Percentiles rank a stretch among this genome's conserved stretches.
Evolutionary conservation across 2,888 invertebrate genomes (phyloP).

Genomic region (Cantharis flavilabris): DNA sequence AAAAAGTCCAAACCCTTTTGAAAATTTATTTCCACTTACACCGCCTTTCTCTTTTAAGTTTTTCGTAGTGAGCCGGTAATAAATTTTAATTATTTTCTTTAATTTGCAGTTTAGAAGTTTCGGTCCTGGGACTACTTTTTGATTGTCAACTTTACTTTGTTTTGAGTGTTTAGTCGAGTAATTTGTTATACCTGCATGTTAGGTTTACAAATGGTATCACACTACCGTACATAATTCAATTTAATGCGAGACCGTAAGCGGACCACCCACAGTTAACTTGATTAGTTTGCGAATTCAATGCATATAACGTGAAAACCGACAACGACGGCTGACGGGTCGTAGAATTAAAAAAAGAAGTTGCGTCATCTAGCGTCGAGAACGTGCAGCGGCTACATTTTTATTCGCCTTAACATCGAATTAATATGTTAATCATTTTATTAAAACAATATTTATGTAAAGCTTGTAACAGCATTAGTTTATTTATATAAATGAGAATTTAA

Average conservation of each 20-base stretch:
- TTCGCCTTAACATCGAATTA: neutral
- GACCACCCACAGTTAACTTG: conserved; percentile 29
- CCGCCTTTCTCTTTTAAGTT: conserved; percentile 8
- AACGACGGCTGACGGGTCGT: neutral
- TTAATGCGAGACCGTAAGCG: conserved; percentile 24
- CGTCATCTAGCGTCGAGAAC: neutral
- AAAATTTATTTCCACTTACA: conserved; percentile 11
- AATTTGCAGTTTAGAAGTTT: conserved; percentile 2
- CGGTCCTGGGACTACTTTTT: neutral
- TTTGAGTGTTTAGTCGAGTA: conserved; percentile 17
- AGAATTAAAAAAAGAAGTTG: neutral
- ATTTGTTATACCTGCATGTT: conserved; percentile 26
- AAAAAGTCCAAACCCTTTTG: conserved; percentile 8
- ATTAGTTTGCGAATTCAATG: conserved; percentile 21
- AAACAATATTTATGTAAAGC: neutral
- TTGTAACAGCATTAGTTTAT: neutral
- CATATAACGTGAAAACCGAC: conserved; percentile 13
- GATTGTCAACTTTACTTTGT: neutral
- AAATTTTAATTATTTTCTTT: conserved; percentile 14
- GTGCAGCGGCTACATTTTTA: neutral
- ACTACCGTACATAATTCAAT: conserved; percentile 23
- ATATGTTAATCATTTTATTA: neutral
- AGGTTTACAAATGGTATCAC: conserved; percentile 19
- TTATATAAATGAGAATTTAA: neutral
- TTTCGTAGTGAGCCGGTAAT: conserved; percentile 2